Percentiles rank a stretch among this genome's conserved stretches.
Evolutionary conservation across 2,888 invertebrate species (phyloP).

Genomic region (Eupithecia inturbata): DNA sequence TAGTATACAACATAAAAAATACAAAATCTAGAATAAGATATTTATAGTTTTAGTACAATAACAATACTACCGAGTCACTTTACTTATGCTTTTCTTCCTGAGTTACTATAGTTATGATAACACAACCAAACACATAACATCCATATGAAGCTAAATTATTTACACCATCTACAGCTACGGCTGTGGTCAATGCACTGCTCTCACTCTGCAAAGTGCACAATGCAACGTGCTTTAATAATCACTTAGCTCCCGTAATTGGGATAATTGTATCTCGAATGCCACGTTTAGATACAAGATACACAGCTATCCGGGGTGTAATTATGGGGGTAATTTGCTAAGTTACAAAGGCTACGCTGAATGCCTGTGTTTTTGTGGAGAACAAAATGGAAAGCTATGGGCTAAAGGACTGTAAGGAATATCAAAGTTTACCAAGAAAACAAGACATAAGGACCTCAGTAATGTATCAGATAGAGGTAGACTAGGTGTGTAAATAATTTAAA

Average conservation of each 20-base stretch:
- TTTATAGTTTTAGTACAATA: too few relatives aligned
- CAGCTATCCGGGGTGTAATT: constrained; percentile 12
- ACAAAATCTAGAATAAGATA: too few relatives aligned
- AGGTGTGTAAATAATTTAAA: too few relatives aligned
- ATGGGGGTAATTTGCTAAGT: constrained; percentile 12
- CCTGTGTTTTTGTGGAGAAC: constrained; percentile 1
- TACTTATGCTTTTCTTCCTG: background rate
- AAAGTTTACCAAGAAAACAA: background rate
- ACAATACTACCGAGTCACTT: too few relatives aligned
- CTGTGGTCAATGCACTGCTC: constrained; percentile 7
- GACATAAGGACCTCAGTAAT: background rate
- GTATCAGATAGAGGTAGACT: background rate
- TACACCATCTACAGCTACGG: background rate
- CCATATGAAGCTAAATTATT: background rate
- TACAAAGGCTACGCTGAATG: background rate
- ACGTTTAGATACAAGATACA: constrained; percentile 26
- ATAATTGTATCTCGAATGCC: constrained; percentile 25
- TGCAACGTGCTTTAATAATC: constrained; percentile 26
- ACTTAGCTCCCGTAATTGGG: constrained; percentile 27
- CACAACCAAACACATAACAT: background rate
- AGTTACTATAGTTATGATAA: background rate
- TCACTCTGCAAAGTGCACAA: constrained; percentile 1
- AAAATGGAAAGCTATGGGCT: background rate
- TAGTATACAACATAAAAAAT: too few relatives aligned
- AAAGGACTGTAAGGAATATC: background rate